Conservation (phyloP, 2,888 invertebrate genomes). For the Drosophila lacicola region DNA sequence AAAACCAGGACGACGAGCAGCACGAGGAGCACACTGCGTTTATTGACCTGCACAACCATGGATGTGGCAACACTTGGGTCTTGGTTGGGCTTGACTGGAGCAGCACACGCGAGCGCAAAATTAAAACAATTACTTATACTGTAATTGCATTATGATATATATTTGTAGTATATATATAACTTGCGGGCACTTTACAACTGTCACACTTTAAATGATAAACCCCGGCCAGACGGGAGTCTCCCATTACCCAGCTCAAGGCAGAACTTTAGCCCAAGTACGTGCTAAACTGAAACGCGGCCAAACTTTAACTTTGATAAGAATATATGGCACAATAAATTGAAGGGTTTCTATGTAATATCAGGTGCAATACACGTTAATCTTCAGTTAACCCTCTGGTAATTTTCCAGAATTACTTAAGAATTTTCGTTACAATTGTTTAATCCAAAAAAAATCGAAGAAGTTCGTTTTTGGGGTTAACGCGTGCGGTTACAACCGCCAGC, state of each 20-base stretch:
- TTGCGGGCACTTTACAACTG: background rate
- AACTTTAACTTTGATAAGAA: background rate
- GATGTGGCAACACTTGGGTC: background rate
- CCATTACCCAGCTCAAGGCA: conserved; percentile 15
- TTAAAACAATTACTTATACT: background rate
- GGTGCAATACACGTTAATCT: too few species aligned
- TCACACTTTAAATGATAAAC: conserved; percentile 21
- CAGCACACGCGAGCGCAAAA: background rate
- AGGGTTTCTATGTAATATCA: background rate
- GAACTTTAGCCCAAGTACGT: conserved; percentile 29
- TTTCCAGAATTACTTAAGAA: too few species aligned
- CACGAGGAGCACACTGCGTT: conserved; percentile 25
- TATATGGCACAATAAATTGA: background rate
- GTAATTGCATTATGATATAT: background rate
- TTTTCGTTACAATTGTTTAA: too few species aligned
- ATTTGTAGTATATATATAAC: background rate
- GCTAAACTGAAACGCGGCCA: conserved; percentile 4
- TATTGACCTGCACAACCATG: conserved; percentile 29
- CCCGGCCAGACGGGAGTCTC: background rate
- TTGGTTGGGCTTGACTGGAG: background rate
- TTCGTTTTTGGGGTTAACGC: too few species aligned
- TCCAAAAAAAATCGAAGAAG: too few species aligned
- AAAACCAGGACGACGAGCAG: conserved; percentile 10
- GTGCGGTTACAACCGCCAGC: conserved; percentile 9
- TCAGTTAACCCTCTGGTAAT: too few species aligned